Percentiles rank a stretch among this genome's conserved stretches.
Evolutionary conservation across 2,113 vertebrate species (phyloP).

Genomic region (Ibidorhyncha struthersii): DNA sequence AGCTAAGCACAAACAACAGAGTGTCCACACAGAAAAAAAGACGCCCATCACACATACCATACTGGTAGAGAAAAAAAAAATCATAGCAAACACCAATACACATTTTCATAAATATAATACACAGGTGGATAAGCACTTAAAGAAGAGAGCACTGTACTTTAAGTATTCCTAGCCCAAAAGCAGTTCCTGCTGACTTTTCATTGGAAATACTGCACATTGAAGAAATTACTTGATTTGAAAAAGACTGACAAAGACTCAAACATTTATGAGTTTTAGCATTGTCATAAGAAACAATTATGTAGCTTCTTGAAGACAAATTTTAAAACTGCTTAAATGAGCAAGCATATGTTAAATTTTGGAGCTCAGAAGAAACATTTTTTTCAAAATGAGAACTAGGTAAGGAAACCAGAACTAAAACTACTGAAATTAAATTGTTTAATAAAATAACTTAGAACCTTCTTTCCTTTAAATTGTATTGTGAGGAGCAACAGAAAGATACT

Average conservation of each 20-base stretch:
- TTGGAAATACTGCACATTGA: neutral
- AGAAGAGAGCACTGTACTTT: neutral
- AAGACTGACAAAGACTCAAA: neutral
- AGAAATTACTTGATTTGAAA: neutral
- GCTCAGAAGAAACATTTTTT: neutral
- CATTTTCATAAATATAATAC: neutral
- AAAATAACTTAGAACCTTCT: neutral
- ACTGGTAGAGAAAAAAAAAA: neutral
- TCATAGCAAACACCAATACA: neutral
- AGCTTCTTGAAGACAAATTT: neutral
- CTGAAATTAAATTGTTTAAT: neutral
- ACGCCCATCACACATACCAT: neutral
- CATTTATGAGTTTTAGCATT: neutral
- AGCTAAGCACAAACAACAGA: neutral
- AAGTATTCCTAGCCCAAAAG: neutral
- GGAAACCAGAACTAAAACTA: neutral
- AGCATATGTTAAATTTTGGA: neutral
- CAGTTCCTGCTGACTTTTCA: neutral
- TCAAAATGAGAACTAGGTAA: neutral
- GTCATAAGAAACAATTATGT: neutral
- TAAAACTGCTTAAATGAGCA: neutral
- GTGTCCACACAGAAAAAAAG: neutral
- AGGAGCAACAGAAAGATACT: neutral
- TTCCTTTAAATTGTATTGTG: neutral
- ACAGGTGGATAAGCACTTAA: neutral